phyloP scores from a whole-genome alignment of 2,797 vertebrate genomes.

The Prionace glauca region DNA sequence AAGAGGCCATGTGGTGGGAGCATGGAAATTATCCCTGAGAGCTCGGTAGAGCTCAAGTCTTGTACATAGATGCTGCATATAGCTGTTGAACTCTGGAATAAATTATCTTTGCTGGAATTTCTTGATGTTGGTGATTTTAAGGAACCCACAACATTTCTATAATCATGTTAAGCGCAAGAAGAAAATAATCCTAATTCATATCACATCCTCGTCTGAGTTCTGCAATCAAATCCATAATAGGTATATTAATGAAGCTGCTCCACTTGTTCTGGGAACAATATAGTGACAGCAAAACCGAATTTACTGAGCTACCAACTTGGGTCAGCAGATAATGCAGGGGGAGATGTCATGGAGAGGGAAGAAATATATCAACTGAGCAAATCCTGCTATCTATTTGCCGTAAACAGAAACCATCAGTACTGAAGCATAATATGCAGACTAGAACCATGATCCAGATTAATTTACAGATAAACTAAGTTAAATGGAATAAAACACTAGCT shows the following conservation, averaged over 20 bases:
- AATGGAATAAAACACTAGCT: background rate
- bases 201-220: background rate
- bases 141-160: too few species aligned
- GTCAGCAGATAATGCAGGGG: background rate
- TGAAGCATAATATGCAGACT: background rate
- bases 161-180: background rate
- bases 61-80: too few species aligned
- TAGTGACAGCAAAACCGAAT: background rate
- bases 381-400: too few species aligned
- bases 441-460: background rate
- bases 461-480: background rate
- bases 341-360: background rate
- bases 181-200: background rate
- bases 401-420: background rate
- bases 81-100: too few species aligned
- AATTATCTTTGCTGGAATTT: too few species aligned
- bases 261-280: background rate
- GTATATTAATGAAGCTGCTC: background rate
- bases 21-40: too few species aligned
- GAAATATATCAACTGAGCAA: background rate
- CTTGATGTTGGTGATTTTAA: too few species aligned
- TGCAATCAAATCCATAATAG: background rate
- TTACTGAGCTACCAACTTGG: background rate
- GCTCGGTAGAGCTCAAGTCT: too few species aligned
- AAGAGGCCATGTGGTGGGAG: too few species aligned